Conservation (phyloP, 2,113 vertebrate species). For the Capricornis sumatraensis region DNA sequence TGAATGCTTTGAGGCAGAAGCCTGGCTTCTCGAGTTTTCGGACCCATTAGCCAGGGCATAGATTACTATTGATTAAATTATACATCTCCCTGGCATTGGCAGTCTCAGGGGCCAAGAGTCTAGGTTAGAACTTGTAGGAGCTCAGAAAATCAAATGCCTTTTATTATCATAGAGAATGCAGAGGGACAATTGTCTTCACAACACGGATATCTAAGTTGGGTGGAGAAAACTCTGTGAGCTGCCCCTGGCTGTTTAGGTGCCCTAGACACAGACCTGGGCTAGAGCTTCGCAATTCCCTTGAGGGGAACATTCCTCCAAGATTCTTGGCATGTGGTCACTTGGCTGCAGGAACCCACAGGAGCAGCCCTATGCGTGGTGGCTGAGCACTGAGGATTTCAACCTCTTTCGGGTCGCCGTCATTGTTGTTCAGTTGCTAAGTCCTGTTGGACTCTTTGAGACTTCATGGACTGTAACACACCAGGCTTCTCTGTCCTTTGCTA, state of each 20-base stretch:
- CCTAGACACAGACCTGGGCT: background rate
- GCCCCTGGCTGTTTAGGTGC: background rate
- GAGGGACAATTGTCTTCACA: background rate
- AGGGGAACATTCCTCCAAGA: background rate
- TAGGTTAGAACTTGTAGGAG: background rate
- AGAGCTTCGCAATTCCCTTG: too few relatives aligned
- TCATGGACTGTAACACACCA: background rate
- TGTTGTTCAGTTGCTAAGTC: background rate
- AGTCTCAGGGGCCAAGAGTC: slow-evolving; percentile 15
- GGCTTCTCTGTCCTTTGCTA: background rate
- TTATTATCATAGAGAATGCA: background rate
- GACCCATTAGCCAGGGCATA: slow-evolving; percentile 83
- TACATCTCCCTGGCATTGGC: slow-evolving; percentile 3
- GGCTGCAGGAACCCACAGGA: background rate
- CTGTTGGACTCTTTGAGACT: background rate
- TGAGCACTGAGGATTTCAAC: background rate
- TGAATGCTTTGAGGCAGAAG: slow-evolving; percentile 81
- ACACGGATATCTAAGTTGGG: background rate
- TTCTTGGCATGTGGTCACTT: background rate
- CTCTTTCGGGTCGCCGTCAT: background rate
- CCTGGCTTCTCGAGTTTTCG: slow-evolving; percentile 78
- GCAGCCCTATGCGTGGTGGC: background rate
- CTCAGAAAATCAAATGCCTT: background rate
- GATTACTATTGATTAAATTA: slow-evolving; percentile 80
- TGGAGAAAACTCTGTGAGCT: background rate